phyloP scores from a whole-genome alignment of 2,797 vertebrate genomes.

The Anisognathus igniventris region DNA sequence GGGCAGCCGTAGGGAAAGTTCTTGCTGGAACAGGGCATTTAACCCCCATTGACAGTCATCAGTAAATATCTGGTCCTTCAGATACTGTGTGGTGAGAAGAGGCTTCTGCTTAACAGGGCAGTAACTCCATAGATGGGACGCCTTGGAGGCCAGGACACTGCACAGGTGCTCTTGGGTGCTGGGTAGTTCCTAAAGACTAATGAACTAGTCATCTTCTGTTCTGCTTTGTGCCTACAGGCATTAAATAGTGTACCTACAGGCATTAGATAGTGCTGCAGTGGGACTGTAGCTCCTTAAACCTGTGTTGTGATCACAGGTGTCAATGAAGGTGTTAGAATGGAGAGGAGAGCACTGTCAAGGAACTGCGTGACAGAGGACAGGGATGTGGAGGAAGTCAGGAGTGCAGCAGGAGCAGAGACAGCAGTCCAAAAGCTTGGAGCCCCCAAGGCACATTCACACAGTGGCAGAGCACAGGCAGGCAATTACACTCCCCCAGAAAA shows the following conservation, averaged over 20 bases:
- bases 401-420: not conserved
- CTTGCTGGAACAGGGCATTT: not conserved
- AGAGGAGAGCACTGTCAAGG: not conserved
- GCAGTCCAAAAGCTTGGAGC: not conserved
- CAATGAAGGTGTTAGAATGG: not conserved
- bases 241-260: not conserved
- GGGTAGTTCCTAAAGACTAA: not conserved
- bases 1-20: accelerated
- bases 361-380: not conserved
- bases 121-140: accelerated
- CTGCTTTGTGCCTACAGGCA: not conserved
- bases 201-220: not conserved
- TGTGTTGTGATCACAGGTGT: not conserved
- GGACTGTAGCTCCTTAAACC: not conserved
- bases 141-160: not conserved
- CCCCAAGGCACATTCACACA: not conserved
- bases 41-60: not conserved
- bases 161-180: not conserved
- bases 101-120: not conserved
- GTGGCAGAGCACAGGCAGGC: not conserved
- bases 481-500: not conserved
- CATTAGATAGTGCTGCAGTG: not conserved
- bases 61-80: not conserved
- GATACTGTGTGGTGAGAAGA: not conserved
- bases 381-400: not conserved